Evolutionary conservation across 2,113 vertebrate species (phyloP), one percentile per base, ranked within the genome.

Genomic region (Hippoglossus stenolepis): DNA sequence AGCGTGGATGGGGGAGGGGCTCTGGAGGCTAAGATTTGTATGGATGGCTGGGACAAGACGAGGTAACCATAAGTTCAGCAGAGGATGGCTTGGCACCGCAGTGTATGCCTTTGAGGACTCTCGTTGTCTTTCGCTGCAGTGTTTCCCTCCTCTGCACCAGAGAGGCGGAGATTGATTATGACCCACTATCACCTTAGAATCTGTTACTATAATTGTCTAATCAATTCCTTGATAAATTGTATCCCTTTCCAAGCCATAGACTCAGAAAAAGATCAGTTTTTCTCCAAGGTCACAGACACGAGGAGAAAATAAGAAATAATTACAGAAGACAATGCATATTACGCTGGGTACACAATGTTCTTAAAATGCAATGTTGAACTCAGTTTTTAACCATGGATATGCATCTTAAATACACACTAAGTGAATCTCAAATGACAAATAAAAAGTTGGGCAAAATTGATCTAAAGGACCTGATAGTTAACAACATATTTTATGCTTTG

Each of bases 31-130:
- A 61, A 68, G 65, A 85, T 90, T 85, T 88, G 88, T 86, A 81
- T 89, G 86, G 87, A 89, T 79, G 83, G 83, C 87, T 66, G 77
- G 81, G 75, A 81, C 54, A 82, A 86, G 81, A 88, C 75, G 85
- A 69, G 83, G 89, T 53, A 79, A 71, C 83, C 85, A 77, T 79
- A 93, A 92, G 85, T 90, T 92, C 84, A 91, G 71, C 90, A 86
- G 86, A 89, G 85, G 88, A 89, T 79, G 66, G 64, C 73, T 84
- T 80, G 85, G 87, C 73, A 81, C 53, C 35, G 23, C 45, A 83
- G 68, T 80, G 76, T 35, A 53, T 18, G 35, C 13, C 23, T 74
- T 60, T 15, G 70, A 80, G 75, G 77, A 79, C 73, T 73, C 60
- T 59, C 15, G 11, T 75, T 17, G 71, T 31, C 31, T 73, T 74